Evolutionary conservation across 2,888 invertebrate genomes (phyloP).

Genomic region (Hydroisotoma schaefferi): DNA sequence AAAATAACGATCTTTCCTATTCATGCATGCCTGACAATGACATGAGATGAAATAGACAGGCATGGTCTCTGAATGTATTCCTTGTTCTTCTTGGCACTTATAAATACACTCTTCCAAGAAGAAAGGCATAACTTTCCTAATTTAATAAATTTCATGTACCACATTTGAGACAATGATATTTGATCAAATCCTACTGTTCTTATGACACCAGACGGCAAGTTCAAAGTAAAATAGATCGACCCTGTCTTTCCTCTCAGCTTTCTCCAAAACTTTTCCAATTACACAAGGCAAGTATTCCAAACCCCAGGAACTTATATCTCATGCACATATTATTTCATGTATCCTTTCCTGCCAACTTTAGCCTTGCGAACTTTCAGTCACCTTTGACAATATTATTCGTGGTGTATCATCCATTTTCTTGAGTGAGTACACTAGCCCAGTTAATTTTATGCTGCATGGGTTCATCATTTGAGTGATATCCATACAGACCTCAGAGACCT

Average conservation of each 20-base stretch:
- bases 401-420: no score
- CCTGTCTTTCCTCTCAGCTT: slow-evolving; percentile 16
- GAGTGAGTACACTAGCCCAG: no score
- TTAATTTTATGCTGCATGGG: no score
- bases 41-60: no score
- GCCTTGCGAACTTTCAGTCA: neutral
- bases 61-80: no score
- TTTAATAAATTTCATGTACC: slow-evolving; percentile 24
- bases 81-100: no score
- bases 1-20: no score
- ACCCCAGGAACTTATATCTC: no score
- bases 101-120: no score
- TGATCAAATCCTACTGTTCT: slow-evolving; percentile 31
- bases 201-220: slow-evolving; percentile 22
- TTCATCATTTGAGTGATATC: no score
- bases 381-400: neutral
- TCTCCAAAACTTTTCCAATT: slow-evolving; percentile 22
- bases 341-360: slow-evolving; percentile 7
- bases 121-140: slow-evolving; percentile 30
- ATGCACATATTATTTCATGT: slow-evolving; percentile 3
- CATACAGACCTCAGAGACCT: no score
- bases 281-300: slow-evolving; percentile 28
- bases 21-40: no score
- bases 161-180: slow-evolving; percentile 21
- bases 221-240: slow-evolving; percentile 39